Evolutionary conservation across 1,140 invertebrate species (phyloP), one percentile per base, ranked within the genome.

Genomic region (Brachionus sp.): DNA sequence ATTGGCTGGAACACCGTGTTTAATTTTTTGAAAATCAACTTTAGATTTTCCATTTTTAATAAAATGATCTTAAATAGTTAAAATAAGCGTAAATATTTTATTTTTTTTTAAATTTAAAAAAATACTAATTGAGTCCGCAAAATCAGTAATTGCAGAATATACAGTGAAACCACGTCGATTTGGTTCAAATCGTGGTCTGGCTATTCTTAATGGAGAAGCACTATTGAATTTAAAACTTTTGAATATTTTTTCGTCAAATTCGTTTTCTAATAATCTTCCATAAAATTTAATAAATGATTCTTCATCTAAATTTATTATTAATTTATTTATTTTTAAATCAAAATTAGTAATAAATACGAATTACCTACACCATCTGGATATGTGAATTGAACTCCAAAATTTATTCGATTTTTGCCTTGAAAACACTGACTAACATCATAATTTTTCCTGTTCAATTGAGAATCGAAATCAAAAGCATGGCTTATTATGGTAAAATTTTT

Each of bases 391-490:
- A 80, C 62, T 33, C 50, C 77, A 29, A 80, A 80, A 19, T 62
- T 37, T 19, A 80, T 80, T 80, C 23, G 33, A 39, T 19, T 44
- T 44, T 80, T 80, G 10, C 77, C 77, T 62, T 57, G 77, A 80
- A 80, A 80, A 62, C 77, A 80, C 62, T 80, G 50, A 13, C 50
- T 62, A 1, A 80, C 16, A 66, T 80, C 77, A 66, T 62, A 80
- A 66, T 35, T 16, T 35, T 80, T 25, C 62, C 50, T 0, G 9
- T 80, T 39, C 9, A 80, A 35, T 39, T 44, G 53, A 2, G 77
- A 80, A 42, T 80, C 77, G 42, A 80, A 80, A 19, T 80, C 77
- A 66, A 39, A 80, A 39, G n/a, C n/a, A 39, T 66, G 77, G 13
- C n/a, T 57, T n/a, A 62, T 62, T 3, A 57, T 1, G n/a, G 77